These are phyloP conservation scores for Australoheros scitulus DNA, from an alignment of 2,113 vertebrate species.

Conservation along the genomic window DNA sequence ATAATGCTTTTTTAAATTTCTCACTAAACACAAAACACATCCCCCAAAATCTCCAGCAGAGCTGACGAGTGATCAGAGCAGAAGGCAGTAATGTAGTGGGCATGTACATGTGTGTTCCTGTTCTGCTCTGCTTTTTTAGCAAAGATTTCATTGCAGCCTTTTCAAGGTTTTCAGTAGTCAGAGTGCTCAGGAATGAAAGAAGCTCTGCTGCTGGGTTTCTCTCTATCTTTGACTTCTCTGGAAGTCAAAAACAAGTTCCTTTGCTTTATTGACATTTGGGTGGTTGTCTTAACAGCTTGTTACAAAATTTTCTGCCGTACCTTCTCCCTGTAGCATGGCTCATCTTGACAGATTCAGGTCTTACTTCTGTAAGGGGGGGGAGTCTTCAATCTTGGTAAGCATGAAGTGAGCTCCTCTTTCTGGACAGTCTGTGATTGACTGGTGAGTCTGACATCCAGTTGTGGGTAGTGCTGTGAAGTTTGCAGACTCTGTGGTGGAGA, in stretches of 20 bases:
- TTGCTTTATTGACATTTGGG: slow-evolving; percentile 24
- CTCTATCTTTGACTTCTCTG: too few species aligned
- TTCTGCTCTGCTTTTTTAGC: neutral
- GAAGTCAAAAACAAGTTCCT: neutral
- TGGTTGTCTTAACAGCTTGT: slow-evolving; percentile 24
- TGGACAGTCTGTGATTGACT: slow-evolving; percentile 17
- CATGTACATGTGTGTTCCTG: neutral
- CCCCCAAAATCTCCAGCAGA: neutral
- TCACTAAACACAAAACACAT: neutral
- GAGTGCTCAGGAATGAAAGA: neutral
- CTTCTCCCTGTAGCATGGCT: neutral
- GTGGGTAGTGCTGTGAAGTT: neutral
- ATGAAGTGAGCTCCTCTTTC: neutral
- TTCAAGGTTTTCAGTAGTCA: neutral
- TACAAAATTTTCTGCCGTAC: slow-evolving; percentile 3
- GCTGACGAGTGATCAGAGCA: neutral
- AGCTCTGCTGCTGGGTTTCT: neutral
- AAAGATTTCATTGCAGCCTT: neutral
- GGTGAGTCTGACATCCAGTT: neutral
- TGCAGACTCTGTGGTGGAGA: neutral
- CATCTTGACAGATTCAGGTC: slow-evolving; percentile 12
- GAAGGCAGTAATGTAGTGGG: neutral
- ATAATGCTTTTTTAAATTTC: neutral
- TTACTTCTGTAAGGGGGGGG: neutral
- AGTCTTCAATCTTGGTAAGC: neutral